phyloP scores from a whole-genome alignment of 2,888 invertebrate genomes.

The Margaritifera margaritifera region DNA sequence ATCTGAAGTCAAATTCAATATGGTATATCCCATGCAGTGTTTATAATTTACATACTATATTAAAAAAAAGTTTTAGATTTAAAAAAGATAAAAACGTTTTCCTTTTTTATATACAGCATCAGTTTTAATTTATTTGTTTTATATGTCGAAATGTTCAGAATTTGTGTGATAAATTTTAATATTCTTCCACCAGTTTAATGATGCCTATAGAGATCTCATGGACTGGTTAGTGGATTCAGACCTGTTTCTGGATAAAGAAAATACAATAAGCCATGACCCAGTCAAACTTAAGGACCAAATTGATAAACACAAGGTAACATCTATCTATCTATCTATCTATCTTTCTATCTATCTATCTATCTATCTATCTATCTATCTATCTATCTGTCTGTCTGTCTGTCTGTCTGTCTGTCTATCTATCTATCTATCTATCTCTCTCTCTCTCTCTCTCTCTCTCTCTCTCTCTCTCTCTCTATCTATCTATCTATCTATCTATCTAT shows the following conservation, averaged over 20 bases:
- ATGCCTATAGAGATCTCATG: conserved; percentile 91
- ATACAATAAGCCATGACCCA: conserved; percentile 84
- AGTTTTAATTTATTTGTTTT: background rate
- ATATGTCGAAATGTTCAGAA: background rate
- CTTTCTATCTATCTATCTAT: too few species aligned
- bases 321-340: too few species aligned
- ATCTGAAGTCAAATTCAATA: too few species aligned
- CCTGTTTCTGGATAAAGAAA: conserved; percentile 83
- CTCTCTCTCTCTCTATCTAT: too few species aligned
- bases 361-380: too few species aligned
- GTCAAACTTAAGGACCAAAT: conserved; percentile 87
- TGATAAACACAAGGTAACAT: conserved; percentile 82
- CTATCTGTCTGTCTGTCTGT: too few species aligned
- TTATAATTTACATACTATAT: too few species aligned
- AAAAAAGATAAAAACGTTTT: background rate
- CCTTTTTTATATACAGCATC: conserved; percentile 1
- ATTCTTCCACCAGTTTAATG: conserved; percentile 80
- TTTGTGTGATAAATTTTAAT: background rate
- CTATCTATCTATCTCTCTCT: too few species aligned
- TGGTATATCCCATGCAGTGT: too few species aligned
- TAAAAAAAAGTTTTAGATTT: background rate
- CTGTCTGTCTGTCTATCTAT: too few species aligned
- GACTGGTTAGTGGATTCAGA: conserved; percentile 93
- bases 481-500: too few species aligned
- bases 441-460: too few species aligned